These are phyloP conservation scores for Melinopterus prodromus DNA, from an alignment of 2,888 invertebrate species.

Conservation along the genomic window DNA sequence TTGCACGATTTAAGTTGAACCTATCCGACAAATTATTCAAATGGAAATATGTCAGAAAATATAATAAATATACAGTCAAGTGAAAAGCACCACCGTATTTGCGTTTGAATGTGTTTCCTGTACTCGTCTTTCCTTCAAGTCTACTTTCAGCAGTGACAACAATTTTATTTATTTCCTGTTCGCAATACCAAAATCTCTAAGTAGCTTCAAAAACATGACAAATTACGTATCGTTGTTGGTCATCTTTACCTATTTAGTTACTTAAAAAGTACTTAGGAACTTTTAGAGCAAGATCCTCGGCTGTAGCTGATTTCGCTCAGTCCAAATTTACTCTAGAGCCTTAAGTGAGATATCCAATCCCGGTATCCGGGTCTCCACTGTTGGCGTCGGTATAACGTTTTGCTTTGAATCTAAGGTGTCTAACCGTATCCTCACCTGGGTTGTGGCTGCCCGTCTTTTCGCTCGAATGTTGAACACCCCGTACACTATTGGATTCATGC, in stretches of 20 bases:
- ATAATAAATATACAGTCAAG: too few species aligned
- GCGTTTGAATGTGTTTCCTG: neutral
- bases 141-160: neutral
- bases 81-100: too few species aligned
- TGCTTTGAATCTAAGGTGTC: slow-evolving; percentile 46
- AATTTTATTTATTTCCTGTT: neutral
- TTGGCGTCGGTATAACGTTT: slow-evolving; percentile 47
- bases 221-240: neutral
- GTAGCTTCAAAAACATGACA: neutral
- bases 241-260: slow-evolving; percentile 4
- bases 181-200: neutral
- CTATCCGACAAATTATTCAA: too few species aligned
- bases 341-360: slow-evolving; percentile 54
- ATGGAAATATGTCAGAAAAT: too few species aligned
- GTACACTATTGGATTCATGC: slow-evolving; percentile 96
- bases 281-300: neutral
- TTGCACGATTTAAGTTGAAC: too few species aligned
- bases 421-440: slow-evolving; percentile 59
- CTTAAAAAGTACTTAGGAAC: neutral
- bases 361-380: slow-evolving; percentile 55
- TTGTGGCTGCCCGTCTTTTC: slow-evolving; percentile 49
- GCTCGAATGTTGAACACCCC: slow-evolving; percentile 84
- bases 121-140: neutral
- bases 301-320: neutral
- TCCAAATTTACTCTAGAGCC: slow-evolving; percentile 47